A percentile compares a stretch with the other conserved stretches of the same genome.
phyloP scores from a whole-genome alignment of 2,888 invertebrate genomes.

The Lampropteryx suffumata region DNA sequence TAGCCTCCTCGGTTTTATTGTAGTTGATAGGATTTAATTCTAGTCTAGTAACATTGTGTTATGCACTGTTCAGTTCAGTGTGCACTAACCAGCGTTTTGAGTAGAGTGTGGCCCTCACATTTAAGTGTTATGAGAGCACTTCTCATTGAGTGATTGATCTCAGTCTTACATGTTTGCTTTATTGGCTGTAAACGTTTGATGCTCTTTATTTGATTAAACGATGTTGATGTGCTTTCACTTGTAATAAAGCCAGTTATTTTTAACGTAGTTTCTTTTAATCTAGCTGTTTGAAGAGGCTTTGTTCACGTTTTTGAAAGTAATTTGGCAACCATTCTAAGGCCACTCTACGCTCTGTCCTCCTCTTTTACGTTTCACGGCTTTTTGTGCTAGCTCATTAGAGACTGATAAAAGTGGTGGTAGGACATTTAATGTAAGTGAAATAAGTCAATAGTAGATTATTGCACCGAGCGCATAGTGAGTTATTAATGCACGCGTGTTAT shows the following conservation, averaged over 20 bases:
- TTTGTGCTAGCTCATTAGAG: constrained; percentile 12
- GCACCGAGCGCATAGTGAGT: no score
- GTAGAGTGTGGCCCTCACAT: constrained; percentile 29
- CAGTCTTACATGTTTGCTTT: constrained; percentile 45
- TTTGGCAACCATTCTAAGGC: no score
- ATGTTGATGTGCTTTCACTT: constrained; percentile 29
- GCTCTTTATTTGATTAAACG: constrained; percentile 61
- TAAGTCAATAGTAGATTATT: no score
- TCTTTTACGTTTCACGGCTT: not conserved
- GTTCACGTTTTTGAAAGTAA: not conserved
- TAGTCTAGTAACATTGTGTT: no score
- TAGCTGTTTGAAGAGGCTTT: constrained; percentile 10
- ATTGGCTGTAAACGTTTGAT: constrained; percentile 38
- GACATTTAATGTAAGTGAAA: no score
- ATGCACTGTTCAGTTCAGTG: no score
- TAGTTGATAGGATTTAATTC: no score
- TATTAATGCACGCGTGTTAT: no score
- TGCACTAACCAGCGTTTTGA: not conserved
- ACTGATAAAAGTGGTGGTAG: no score
- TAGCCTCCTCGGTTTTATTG: no score
- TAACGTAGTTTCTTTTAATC: constrained; percentile 9
- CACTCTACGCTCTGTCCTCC: no score
- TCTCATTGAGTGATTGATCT: constrained; percentile 57
- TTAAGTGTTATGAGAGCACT: constrained; percentile 46
- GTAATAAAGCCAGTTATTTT: constrained; percentile 25